Conservation (phyloP, 2,888 invertebrate genomes). For the Lasioglossum marginatum region DNA sequence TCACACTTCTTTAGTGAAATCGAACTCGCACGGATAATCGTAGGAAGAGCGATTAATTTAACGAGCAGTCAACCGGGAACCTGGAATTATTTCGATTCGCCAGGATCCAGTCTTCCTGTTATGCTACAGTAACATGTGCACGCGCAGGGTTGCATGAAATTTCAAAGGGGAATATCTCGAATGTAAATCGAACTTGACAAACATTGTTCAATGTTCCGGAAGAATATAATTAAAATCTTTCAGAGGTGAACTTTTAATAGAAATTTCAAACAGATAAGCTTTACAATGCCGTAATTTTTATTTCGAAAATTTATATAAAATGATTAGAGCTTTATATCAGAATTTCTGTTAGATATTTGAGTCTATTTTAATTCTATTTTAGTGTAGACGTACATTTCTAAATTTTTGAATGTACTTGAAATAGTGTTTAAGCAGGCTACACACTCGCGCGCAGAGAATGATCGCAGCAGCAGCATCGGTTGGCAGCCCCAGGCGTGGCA, state of each 20-base stretch:
- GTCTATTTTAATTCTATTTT: not conserved
- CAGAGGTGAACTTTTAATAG: not conserved
- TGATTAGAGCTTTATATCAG: not conserved
- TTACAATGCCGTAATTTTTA: too few relatives aligned
- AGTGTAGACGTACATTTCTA: not conserved
- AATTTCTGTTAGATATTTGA: not conserved
- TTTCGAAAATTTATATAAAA: not conserved
- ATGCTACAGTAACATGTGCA: slow-evolving; percentile 32
- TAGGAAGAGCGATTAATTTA: slow-evolving; percentile 36
- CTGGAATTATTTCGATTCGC: slow-evolving; percentile 53
- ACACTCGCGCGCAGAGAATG: slow-evolving; percentile 29
- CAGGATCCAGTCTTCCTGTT: slow-evolving; percentile 39
- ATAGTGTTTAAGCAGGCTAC: not conserved
- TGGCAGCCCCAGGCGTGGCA: slow-evolving; percentile 45
- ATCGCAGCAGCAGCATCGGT: slow-evolving; percentile 54
- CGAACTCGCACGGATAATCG: slow-evolving; percentile 7
- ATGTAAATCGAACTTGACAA: not conserved
- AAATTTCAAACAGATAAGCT: not conserved
- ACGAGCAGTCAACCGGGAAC: slow-evolving; percentile 29
- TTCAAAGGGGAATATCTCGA: not conserved
- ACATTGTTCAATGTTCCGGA: not conserved
- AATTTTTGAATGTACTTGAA: not conserved
- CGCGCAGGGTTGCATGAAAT: not conserved
- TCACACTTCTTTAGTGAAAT: not conserved
- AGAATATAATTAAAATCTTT: not conserved